phyloP scores from a whole-genome alignment of 2,113 vertebrate species.

The Cebus imitator region DNA sequence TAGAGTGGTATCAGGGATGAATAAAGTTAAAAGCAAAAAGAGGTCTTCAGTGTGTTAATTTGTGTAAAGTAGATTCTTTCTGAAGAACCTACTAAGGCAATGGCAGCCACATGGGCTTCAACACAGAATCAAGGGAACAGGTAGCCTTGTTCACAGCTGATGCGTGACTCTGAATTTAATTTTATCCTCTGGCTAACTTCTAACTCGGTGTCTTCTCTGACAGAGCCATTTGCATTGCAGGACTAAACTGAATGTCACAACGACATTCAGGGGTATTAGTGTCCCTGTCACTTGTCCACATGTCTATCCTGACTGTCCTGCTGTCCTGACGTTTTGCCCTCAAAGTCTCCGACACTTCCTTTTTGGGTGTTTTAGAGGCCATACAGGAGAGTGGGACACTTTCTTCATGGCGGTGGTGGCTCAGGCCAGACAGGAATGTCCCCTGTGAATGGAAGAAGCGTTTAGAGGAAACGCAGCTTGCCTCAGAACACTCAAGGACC shows the following conservation, averaged over 20 bases:
- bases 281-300: not conserved
- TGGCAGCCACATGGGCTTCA: not conserved
- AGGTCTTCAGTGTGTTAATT: not conserved
- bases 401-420: not conserved
- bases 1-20: not conserved
- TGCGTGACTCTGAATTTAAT: conserved; percentile 11
- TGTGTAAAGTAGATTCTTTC: not conserved
- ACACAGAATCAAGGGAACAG: not conserved
- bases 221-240: not conserved
- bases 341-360: not conserved
- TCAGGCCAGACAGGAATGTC: not conserved
- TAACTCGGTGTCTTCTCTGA: not conserved
- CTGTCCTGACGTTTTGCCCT: not conserved
- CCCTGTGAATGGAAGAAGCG: not conserved
- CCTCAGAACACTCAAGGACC: not conserved
- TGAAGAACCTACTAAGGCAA: not conserved
- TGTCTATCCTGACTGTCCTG: not conserved
- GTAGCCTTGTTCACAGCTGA: conserved; percentile 2
- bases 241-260: not conserved
- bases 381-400: not conserved
- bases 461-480: not conserved
- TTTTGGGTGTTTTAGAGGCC: not conserved
- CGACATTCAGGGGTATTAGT: not conserved
- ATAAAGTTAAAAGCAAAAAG: not conserved
- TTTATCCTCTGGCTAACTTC: conserved; percentile 30